These are phyloP conservation scores for Plectus sambesii DNA, from an alignment of 1,140 invertebrate genomes.

Conservation along the genomic window DNA sequence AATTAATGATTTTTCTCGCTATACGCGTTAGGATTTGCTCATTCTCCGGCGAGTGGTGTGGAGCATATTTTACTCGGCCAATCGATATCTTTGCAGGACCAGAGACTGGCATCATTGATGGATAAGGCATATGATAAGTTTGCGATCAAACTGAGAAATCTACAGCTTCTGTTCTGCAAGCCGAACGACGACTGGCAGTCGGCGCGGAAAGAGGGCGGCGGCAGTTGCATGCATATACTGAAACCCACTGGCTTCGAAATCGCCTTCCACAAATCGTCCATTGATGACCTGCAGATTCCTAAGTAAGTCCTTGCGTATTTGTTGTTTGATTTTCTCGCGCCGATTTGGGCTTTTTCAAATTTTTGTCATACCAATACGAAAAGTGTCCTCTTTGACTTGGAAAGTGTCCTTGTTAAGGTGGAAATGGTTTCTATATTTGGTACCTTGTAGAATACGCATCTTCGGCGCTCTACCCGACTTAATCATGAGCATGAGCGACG, in stretches of 20 bases:
- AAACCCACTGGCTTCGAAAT: slow-evolving; percentile 68
- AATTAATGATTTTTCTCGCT: too few species aligned
- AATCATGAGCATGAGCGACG: slow-evolving; percentile 50
- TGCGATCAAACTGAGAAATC: slow-evolving; percentile 62
- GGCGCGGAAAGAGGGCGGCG: slow-evolving; percentile 20
- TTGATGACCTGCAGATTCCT: slow-evolving; percentile 77
- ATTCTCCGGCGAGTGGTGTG: too few species aligned
- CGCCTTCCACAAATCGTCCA: slow-evolving; percentile 68
- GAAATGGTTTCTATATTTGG: slow-evolving; percentile 2
- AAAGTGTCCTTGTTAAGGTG: neutral
- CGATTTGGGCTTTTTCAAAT: slow-evolving; percentile 14
- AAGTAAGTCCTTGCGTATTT: slow-evolving; percentile 54
- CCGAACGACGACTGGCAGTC: slow-evolving; percentile 49
- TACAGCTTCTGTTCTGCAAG: slow-evolving; percentile 59
- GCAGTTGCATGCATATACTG: slow-evolving; percentile 52
- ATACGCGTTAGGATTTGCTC: too few species aligned
- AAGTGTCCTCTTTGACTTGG: slow-evolving; percentile 20
- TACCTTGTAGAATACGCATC: slow-evolving; percentile 33
- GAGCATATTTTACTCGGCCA: too few species aligned
- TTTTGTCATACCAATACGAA: slow-evolving; percentile 24
- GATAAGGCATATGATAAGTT: slow-evolving; percentile 76
- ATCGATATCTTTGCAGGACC: slow-evolving; percentile 37
- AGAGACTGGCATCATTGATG: slow-evolving; percentile 61
- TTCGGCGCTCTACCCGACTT: slow-evolving; percentile 50
- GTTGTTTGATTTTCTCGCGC: too few species aligned